A percentile compares a stretch with the other conserved stretches of the same genome.
Conservation (phyloP, 1,140 invertebrate genomes). For the Streblospio benedicti region DNA sequence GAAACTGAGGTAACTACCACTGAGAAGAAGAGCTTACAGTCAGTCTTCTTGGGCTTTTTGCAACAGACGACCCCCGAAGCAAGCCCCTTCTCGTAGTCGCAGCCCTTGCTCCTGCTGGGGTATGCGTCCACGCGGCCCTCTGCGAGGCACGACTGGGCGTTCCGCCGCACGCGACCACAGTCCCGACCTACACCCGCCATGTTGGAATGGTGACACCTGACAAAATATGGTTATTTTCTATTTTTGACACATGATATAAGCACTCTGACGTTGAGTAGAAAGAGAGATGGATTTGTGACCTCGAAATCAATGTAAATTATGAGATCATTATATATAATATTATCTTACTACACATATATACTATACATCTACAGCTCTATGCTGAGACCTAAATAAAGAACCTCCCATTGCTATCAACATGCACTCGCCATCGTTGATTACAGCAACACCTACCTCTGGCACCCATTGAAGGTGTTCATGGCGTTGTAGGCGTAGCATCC, state of each 20-base stretch:
- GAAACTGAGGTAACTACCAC: too few relatives aligned
- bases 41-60: conserved; percentile 22
- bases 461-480: conserved; percentile 27
- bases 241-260: too few relatives aligned
- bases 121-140: conserved; percentile 37
- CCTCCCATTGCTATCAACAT: conserved; percentile 21
- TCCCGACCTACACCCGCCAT: conserved; percentile 39
- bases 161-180: conserved; percentile 30
- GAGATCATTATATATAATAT: background rate
- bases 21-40: too few relatives aligned
- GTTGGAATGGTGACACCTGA: conserved; percentile 30
- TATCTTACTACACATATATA: too few relatives aligned
- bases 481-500: conserved; percentile 42
- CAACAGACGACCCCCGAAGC: conserved; percentile 40
- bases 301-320: background rate
- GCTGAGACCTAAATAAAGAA: too few relatives aligned
- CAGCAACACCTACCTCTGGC: conserved; percentile 36
- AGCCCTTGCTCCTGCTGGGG: conserved; percentile 24
- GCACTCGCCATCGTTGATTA: conserved; percentile 38
- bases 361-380: too few relatives aligned
- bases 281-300: background rate
- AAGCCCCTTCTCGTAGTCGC: conserved; percentile 30
- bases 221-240: too few relatives aligned
- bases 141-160: conserved; percentile 30
- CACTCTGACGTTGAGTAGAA: too few relatives aligned